Evolutionary conservation across 2,888 invertebrate species (phyloP).

Genomic region (Eulithis prunata): DNA sequence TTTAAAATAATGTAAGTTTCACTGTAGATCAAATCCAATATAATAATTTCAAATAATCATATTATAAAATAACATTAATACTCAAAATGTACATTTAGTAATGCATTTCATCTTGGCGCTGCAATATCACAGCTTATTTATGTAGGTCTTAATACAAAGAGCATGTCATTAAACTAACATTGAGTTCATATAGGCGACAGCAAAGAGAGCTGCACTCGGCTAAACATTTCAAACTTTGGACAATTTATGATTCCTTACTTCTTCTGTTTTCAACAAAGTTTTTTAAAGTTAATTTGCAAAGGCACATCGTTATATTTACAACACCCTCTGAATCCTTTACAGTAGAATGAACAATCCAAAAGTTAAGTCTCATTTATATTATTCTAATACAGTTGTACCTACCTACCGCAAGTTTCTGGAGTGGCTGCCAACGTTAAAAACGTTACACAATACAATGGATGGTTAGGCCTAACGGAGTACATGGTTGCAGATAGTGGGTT

Average conservation of each 20-base stretch:
- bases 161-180: not conserved
- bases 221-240: not conserved
- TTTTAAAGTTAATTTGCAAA: constrained; percentile 27
- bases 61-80: no score
- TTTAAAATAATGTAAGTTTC: not conserved
- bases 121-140: not conserved
- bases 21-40: no score
- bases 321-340: constrained; percentile 18
- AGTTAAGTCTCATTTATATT: constrained; percentile 13
- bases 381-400: not conserved
- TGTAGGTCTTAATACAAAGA: no score
- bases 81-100: not conserved
- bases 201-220: constrained; percentile 2
- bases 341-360: constrained; percentile 10
- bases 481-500: constrained; percentile 91
- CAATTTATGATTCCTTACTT: not conserved
- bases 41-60: no score
- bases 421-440: not conserved
- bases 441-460: not conserved
- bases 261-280: constrained; percentile 1
- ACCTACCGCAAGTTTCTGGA: not conserved
- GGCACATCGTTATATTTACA: constrained; percentile 36
- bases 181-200: not conserved
- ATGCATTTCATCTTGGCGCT: not conserved
- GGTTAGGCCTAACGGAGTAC: constrained; percentile 8